A percentile compares a stretch with the other conserved stretches of the same genome.
Evolutionary conservation across 2,113 vertebrate species (phyloP).

Genomic region (Phaetusa simplex): DNA sequence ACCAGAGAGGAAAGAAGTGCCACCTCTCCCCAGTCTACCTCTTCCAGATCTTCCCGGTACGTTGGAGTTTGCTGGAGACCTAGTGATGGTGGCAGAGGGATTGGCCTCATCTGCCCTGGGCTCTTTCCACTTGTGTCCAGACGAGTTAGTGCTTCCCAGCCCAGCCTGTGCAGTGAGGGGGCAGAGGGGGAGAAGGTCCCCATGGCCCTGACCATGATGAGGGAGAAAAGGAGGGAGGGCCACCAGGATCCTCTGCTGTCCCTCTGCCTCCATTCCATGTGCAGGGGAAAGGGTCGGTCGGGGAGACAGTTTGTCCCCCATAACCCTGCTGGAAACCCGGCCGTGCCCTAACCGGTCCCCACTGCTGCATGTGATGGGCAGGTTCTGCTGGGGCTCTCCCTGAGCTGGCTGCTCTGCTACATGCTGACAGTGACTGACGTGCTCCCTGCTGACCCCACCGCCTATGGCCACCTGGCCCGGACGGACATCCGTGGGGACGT

Average conservation of each 20-base stretch:
- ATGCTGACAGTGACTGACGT: constrained; percentile 79
- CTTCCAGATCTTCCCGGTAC: constrained; percentile 94
- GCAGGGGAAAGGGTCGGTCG: neutral
- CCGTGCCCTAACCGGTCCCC: neutral
- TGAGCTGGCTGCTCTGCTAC: constrained; percentile 91
- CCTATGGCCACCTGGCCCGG: constrained; percentile 87
- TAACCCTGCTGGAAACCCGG: fast-evolving
- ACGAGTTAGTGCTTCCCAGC: neutral
- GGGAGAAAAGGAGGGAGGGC: neutral
- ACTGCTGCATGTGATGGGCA: constrained; percentile 47
- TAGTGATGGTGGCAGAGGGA: neutral
- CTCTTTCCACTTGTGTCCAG: neutral
- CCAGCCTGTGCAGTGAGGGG: fast-evolving
- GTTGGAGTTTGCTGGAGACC: neutral
- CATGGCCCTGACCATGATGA: neutral
- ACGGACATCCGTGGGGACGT: constrained; percentile 86
- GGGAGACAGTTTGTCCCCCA: neutral
- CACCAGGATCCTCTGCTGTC: neutral
- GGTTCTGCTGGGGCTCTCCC: constrained; percentile 89
- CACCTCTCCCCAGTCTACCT: constrained; percentile 77
- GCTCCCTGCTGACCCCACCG: constrained; percentile 76
- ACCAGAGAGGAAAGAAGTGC: constrained; percentile 78
- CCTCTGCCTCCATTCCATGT: neutral
- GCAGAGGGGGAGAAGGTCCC: neutral
- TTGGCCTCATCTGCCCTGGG: neutral